Percentiles rank a stretch among this genome's conserved stretches.
Conservation (phyloP, 2,113 vertebrate species). For the Lamprotornis superbus region DNA sequence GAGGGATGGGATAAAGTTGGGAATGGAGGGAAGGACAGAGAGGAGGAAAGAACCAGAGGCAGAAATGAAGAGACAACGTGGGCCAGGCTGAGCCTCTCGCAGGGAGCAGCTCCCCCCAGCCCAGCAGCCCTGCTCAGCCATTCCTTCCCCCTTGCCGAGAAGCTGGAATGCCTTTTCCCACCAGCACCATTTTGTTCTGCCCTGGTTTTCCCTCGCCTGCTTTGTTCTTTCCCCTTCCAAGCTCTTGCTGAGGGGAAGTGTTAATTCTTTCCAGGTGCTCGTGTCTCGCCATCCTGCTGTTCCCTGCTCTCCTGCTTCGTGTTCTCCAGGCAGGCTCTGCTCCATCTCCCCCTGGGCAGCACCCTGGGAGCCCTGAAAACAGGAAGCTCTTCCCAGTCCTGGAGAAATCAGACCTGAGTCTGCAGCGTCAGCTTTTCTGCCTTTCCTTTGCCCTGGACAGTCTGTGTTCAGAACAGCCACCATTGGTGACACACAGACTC, state of each 20-base stretch:
- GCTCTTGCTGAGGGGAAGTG: neutral
- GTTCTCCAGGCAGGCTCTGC: neutral
- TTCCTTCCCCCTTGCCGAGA: constrained; percentile 17
- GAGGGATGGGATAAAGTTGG: neutral
- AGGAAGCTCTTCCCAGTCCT: neutral
- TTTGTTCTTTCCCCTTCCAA: constrained; percentile 41
- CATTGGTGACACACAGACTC: neutral
- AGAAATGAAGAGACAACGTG: neutral
- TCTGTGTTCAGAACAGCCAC: neutral
- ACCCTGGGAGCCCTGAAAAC: neutral
- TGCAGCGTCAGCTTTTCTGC: neutral
- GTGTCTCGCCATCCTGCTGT: neutral
- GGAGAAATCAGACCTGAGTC: neutral
- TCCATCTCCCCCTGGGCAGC: neutral
- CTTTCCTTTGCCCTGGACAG: neutral
- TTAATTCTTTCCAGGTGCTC: constrained; percentile 59
- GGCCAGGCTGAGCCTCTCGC: neutral
- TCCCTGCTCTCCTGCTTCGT: neutral
- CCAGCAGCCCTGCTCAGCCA: neutral
- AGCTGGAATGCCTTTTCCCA: constrained; percentile 34
- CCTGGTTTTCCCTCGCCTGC: constrained; percentile 36
- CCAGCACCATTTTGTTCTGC: constrained; percentile 52
- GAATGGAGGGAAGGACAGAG: neutral
- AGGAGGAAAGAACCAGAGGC: neutral
- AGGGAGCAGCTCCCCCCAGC: neutral